Percentiles rank a stretch among this genome's conserved stretches.
Conservation (phyloP, 2,888 invertebrate genomes). For the Lysandra coridon region DNA sequence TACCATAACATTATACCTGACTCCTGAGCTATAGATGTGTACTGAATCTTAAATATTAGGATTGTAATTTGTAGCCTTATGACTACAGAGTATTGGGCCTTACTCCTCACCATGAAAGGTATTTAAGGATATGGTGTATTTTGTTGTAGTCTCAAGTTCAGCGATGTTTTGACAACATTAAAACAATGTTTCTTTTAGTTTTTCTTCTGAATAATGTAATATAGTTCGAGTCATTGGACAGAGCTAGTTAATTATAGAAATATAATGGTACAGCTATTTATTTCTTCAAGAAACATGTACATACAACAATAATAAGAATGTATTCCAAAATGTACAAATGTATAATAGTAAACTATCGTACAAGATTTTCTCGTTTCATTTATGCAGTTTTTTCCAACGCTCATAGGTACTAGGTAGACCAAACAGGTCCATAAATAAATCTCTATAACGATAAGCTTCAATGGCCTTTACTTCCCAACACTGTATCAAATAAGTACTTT, state of each 20-base stretch:
- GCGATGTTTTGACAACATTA: not conserved
- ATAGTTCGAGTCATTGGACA: constrained; percentile 51
- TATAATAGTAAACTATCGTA: constrained; percentile 67
- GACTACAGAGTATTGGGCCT: not conserved
- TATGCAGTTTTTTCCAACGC: constrained; percentile 16
- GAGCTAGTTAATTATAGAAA: constrained; percentile 55
- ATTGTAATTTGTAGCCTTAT: not conserved
- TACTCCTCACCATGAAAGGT: not conserved
- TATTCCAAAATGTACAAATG: constrained; percentile 72
- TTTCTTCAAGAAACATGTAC: constrained; percentile 67
- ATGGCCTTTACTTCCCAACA: not conserved
- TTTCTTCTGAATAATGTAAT: constrained; percentile 26
- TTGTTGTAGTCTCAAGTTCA: constrained; percentile 2
- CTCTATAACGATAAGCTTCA: not conserved
- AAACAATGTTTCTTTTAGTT: not conserved
- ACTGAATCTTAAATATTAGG: not conserved
- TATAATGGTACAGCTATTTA: constrained; percentile 72
- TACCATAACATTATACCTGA: not conserved
- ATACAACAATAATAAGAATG: constrained; percentile 58
- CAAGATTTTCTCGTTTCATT: constrained; percentile 36
- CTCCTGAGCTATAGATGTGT: not conserved
- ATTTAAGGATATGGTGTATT: not conserved
- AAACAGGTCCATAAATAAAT: not conserved
- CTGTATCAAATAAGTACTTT: not conserved
- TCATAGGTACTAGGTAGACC: not conserved